phyloP scores from a whole-genome alignment of 2,797 vertebrate species.

The Urocyon cinereoargenteus region DNA sequence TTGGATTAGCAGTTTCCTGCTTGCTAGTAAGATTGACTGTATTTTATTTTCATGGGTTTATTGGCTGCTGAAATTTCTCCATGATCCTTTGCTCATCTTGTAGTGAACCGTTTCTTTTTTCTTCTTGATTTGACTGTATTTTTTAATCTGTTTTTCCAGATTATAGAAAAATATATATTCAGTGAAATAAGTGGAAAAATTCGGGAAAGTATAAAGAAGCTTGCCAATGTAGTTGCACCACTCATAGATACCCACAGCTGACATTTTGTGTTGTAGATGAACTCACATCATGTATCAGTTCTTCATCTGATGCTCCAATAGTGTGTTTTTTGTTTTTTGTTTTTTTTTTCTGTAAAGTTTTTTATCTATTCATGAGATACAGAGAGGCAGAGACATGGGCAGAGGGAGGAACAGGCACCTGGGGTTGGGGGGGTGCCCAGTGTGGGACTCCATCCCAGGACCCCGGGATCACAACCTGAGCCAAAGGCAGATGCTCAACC shows the following conservation, averaged over 20 bases:
- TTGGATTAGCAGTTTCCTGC: neutral
- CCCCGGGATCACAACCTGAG: too few species aligned
- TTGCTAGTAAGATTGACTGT: neutral
- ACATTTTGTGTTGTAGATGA: neutral
- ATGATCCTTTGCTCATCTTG: slow-evolving; percentile 7
- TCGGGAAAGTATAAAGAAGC: neutral
- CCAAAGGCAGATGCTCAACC: too few species aligned
- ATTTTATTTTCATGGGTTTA: slow-evolving; percentile 35
- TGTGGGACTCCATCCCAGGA: too few species aligned
- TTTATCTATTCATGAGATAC: too few species aligned
- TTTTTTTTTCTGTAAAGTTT: too few species aligned
- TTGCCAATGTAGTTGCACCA: neutral
- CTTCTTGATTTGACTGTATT: slow-evolving; percentile 29
- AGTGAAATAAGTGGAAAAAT: slow-evolving; percentile 8
- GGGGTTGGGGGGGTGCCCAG: too few species aligned
- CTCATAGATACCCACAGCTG: neutral
- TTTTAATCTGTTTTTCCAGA: slow-evolving; percentile 21
- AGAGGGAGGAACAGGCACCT: too few species aligned
- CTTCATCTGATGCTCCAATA: neutral
- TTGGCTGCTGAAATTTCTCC: neutral
- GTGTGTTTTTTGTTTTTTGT: neutral
- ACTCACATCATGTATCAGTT: neutral
- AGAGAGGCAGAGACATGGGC: too few species aligned
- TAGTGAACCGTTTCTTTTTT: neutral
- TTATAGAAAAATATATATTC: slow-evolving; percentile 36